Evolutionary conservation across 2,797 vertebrate species (phyloP), one percentile per base, ranked within the genome.

Genomic region (Coregonus suidteri): DNA sequence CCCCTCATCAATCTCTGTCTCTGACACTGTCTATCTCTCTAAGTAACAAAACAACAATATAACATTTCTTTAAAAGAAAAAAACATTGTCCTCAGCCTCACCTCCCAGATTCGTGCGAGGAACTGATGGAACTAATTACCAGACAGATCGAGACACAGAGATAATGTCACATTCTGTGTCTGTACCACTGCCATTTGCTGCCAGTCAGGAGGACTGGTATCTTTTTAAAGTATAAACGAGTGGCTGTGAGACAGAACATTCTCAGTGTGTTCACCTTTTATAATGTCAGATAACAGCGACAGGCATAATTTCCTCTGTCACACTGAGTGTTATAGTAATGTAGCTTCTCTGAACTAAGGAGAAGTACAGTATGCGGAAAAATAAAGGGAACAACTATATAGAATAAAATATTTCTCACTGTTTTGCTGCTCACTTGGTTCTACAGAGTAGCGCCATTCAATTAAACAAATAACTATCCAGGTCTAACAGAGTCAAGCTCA

Each of bases 241-340:
- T 16, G 47, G 3, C 73, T 5, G 66, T 74, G 11, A 51, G 20
- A 47, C 56, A 6, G 9, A 0, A 1, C 54, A 62, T 80, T 71
- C 76, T 71, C 72, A 77, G 74, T 81, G 47, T 4, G 30, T 86
- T 82, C 81, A 76, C 73, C 77, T 83, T 85, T 75, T 41, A 67
- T 82, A 78, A 85, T 84, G 77, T 76, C 78, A 69, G 64, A 52
- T 62, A 76, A 72, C 81, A 75, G 6, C 78, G 51, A 82, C 79
- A 11, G 41, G 9, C 9, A 47, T 47, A 47, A 64, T 64, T 64
- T 9, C 1, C 59, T 47, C 41, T 64, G 59, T 30, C 20, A 64
- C 59, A 11, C 20, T 25, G 11, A 64, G 20, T 62, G 59, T 25
- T 9, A 25, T 15, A 4, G 41, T 47, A 62, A 1, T 9, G 20